A percentile compares a stretch with the other conserved stretches of the same genome.
Conservation (phyloP, 2,113 vertebrate genomes). For the Dicrurus megarhynchus region DNA sequence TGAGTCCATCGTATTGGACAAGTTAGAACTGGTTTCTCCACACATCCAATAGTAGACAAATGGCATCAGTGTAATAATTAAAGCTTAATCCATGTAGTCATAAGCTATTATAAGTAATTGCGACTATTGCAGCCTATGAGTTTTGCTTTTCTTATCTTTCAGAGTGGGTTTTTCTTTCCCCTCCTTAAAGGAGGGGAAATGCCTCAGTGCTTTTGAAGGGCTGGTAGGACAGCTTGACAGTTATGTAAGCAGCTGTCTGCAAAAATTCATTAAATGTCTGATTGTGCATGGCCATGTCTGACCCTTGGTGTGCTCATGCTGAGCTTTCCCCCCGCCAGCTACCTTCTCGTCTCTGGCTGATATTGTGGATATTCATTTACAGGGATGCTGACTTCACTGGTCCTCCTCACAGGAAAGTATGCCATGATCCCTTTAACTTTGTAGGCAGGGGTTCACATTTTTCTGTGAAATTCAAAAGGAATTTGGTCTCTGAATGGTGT, state of each 20-base stretch:
- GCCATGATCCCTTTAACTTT: neutral
- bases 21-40: neutral
- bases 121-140: neutral
- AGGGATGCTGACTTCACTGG: neutral
- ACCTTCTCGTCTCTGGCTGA: neutral
- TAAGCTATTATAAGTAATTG: conserved; percentile 48
- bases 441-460: neutral
- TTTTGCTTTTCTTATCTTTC: conserved; percentile 17
- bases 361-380: conserved; percentile 37
- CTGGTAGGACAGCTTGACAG: conserved; percentile 28
- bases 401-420: neutral
- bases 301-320: conserved; percentile 36
- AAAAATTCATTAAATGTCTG: conserved; percentile 64
- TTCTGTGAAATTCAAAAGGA: neutral
- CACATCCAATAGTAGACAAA: conserved; percentile 2
- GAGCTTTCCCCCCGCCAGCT: neutral
- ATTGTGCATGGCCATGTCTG: conserved; percentile 28
- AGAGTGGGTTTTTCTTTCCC: neutral
- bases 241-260: conserved; percentile 55
- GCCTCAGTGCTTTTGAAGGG: conserved; percentile 29
- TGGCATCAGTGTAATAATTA: conserved; percentile 35
- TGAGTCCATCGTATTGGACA: neutral
- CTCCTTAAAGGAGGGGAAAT: neutral
- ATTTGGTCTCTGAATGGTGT: neutral
- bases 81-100: conserved; percentile 39